A percentile compares a stretch with the other conserved stretches of the same genome.
Evolutionary conservation across 2,113 vertebrate genomes (phyloP).

Genomic region (Cyanoderma ruficeps): DNA sequence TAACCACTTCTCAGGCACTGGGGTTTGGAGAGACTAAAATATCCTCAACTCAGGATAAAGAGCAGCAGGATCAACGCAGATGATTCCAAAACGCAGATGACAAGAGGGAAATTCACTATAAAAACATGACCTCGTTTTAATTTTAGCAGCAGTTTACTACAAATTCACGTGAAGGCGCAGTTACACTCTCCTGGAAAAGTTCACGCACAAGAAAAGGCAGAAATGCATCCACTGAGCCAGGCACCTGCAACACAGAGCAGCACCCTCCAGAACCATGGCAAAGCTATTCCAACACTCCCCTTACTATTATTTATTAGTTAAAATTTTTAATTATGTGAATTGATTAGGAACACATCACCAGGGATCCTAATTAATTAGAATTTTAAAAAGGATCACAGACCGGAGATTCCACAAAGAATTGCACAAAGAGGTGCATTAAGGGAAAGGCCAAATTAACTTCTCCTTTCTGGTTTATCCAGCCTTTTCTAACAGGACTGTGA

Average conservation of each 20-base stretch:
- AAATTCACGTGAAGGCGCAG: not conserved
- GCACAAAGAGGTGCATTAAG: constrained; percentile 5
- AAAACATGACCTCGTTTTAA: not conserved
- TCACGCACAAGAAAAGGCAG: not conserved
- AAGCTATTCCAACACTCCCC: not conserved
- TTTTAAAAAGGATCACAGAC: constrained; percentile 61
- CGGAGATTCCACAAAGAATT: constrained; percentile 40
- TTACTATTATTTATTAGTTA: constrained; percentile 62
- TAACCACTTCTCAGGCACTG: not conserved
- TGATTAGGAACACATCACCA: constrained; percentile 57
- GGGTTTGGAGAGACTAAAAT: not conserved
- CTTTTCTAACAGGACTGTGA: not conserved
- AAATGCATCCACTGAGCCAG: not conserved
- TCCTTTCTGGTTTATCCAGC: not conserved
- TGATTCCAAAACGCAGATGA: not conserved
- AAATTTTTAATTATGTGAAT: constrained; percentile 67
- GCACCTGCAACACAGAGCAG: not conserved
- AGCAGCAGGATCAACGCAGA: not conserved
- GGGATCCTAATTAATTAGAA: constrained; percentile 66
- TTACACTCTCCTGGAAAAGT: not conserved
- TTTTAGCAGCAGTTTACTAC: not conserved
- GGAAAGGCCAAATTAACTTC: constrained; percentile 36
- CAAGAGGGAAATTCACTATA: not conserved
- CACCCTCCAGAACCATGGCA: not conserved
- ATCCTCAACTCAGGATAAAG: not conserved